Base-by-base conservation (phyloP, 1,140 invertebrate genomes). In the Atopsyche davidsoni region DNA sequence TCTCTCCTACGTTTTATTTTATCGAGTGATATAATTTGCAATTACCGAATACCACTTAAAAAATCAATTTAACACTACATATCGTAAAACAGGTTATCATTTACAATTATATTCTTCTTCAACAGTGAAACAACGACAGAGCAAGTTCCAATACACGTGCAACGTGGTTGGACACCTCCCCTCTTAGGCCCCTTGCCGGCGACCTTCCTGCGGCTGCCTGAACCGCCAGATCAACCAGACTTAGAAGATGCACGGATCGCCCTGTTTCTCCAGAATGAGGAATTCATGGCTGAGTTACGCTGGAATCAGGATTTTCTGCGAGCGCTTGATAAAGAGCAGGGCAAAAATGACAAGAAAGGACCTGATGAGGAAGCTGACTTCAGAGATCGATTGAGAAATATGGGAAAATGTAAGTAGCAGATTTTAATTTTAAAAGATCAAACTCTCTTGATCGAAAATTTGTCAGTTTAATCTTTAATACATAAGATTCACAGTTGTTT, bases 251-350 rank as follows among this genome's bases (percentile, higher is more conserved):
- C 90, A 65, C 76, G 86, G 55, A 87, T 95, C 46, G 90, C 90
- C 1, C 78, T 92, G 46, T 87, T 92, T 69, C 70, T 95, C 40
- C 91, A 95, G 66, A 94, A 94, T 64, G 89, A 92, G 66, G 91
- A 95, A 69, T 95, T 95, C 62, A 86, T 95, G 80, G 81, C 86
- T 31, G 87, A 92, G 64, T 70, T 95, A 21, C 73, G 89, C 51
- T 85, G 84, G 77, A 92, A 95, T 66, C 82, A 91, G 66, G 89
- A 93, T 61, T 95, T 95, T 62, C 82, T 94, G 68, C 84, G 82
- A 25, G 87, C 88, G 2, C 70, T 95, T 35, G 87, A 93, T 63
- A 85, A 80, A 63, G 84, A 85, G 69, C 78, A 80, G 60, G 58
- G 64, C 57, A 58, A 62, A 55, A 65, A 68, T 18, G 61, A 65